Evolutionary conservation across 1,140 invertebrate species (phyloP), one percentile per base, ranked within the genome.

Genomic region (Brachionus plicatilis): DNA sequence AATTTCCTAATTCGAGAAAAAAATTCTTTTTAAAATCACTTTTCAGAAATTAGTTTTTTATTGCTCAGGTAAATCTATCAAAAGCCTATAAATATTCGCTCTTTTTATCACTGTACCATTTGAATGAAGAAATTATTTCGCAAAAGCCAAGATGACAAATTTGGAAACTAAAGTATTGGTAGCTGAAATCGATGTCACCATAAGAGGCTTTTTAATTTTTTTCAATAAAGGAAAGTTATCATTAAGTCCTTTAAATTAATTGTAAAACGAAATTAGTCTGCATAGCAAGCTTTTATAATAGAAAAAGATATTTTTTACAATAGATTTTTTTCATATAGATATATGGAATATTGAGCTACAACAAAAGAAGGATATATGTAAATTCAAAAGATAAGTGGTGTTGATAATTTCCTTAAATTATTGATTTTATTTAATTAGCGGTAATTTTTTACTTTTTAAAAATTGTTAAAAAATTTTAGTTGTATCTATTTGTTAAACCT

Each of bases 361-460:
- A 72, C 68, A 72, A 72, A 41, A 72, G 41, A 41, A 72, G 17
- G 29, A 60, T 72, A 20, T 72, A 43, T 43, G n/a, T 72, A 33
- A 33, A 68, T 43, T 37, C 68, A 41, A 20, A 43, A 72, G 68
- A 72, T 72, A 72, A 72, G 68, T 72, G 68, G 68, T 72, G 68
- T 72, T 72, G 37, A 72, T 72, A 72, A 72, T 72, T 72, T 72
- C 68, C 68, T 72, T 72, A 72, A 72, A 72, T 41, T 72, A 72
- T 72, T 72, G 68, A 72, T 72, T 72, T 72, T 72, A 43, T 72
- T 72, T 72, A 72, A 72, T 72, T 72, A 72, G 41, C 68, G 68
- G 68, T 72, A 72, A 72, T 72, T 72, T 72, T 41, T 43, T 43
- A 43, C 33, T 43, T 72, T 72, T 72, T 72, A 17, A 72, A 72